Conservation (phyloP, 1,140 invertebrate genomes). For the Bombus pyrosoma region DNA sequence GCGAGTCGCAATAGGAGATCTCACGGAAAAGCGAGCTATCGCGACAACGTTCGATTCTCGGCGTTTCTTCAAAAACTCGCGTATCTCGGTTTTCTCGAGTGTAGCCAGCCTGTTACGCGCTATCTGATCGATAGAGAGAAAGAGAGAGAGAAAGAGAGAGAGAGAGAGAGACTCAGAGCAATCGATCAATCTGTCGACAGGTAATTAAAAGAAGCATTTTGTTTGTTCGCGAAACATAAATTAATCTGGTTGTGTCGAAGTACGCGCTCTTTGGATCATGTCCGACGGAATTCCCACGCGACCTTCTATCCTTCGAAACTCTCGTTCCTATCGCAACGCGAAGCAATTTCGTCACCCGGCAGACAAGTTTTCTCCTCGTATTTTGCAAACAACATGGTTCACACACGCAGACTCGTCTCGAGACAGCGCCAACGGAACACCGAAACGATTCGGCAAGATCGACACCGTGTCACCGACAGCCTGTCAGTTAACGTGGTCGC, state of each 20-base stretch:
- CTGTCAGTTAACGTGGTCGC: background rate
- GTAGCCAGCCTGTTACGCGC: background rate
- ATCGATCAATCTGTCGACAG: constrained; percentile 69
- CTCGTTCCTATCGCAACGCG: background rate
- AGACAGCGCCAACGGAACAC: no score
- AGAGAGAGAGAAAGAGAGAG: background rate
- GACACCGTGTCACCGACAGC: background rate
- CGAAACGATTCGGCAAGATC: background rate
- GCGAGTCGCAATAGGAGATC: constrained; percentile 14
- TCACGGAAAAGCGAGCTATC: background rate
- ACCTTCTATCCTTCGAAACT: constrained; percentile 3
- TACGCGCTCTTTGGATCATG: constrained; percentile 24
- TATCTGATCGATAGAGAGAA: constrained; percentile 50
- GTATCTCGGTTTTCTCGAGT: no score
- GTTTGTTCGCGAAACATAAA: constrained; percentile 63
- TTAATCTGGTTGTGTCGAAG: constrained; percentile 43
- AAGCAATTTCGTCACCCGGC: no score
- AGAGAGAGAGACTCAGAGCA: constrained; percentile 1
- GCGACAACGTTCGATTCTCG: no score
- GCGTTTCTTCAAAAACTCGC: no score
- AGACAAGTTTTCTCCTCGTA: no score
- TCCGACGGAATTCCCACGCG: constrained; percentile 25
- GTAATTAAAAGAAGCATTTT: constrained; percentile 65
- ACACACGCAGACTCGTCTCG: no score
- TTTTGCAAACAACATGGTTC: no score